Evolutionary conservation across 2,888 invertebrate genomes (phyloP), one percentile per base, ranked within the genome.

Genomic region (Aromia moschata): DNA sequence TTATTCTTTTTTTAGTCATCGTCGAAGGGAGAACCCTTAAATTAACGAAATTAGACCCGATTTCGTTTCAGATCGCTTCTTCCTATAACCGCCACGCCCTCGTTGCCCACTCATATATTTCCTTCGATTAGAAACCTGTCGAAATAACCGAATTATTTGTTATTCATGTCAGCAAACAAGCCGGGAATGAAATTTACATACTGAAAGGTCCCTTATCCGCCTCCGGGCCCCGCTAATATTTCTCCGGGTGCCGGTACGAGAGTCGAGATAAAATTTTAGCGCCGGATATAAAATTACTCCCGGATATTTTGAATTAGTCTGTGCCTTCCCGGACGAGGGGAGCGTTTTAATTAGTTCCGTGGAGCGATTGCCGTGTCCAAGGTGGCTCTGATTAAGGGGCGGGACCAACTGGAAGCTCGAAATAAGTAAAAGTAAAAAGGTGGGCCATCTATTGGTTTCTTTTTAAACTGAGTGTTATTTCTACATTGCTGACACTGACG

Each of bases 161-260:
- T 63, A 63, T 63, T 63, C 57, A 59, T 51, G 55, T 51, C 57
- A 59, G 59, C 45, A 49, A 47, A 45, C 36, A 38, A 33, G 20
- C 38, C 41, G 41, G 33, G 56, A 57, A 52, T 40, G 43, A 46
- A 60, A 63, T 60, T 57, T 63, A 55, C 59, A 60, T 63, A 52
- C 51, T 55, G 46, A 57, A 54, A 51, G 57, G 54, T 30, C 51
- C 54, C 14, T 37, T 17, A 58, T 25, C 52, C 46, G 40, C 31
- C n/a, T n/a, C n/a, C 25, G 31, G 40, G 33, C 41, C 46, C 15
- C 20, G 37, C 31, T 53, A 53, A 43, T 40, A 40, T 36, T 20
- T 49, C 18, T 18, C 18, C 37, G 37, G 16, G 46, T 25, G 46
- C n/a, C 38, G 30, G 38, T n/a, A 38, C 40, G 46, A 51, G 44